phyloP scores from a whole-genome alignment of 2,888 invertebrate genomes.

The Zonitis immaculata region DNA sequence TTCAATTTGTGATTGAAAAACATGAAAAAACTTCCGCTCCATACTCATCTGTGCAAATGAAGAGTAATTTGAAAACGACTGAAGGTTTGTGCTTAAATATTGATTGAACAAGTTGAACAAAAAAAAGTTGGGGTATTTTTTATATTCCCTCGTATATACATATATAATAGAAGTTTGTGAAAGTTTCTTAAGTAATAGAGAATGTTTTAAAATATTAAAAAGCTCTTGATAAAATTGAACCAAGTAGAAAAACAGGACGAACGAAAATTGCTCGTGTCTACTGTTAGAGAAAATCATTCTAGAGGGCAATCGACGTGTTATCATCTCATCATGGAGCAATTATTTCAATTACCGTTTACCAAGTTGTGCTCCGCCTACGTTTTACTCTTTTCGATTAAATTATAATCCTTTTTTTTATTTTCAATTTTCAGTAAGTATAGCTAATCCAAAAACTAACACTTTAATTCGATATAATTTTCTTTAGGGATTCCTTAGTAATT shows the following conservation, averaged over 20 bases:
- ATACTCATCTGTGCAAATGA: too few species aligned
- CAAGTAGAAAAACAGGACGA: slow-evolving; percentile 26
- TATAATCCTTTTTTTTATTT: slow-evolving; percentile 22
- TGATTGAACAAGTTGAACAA: too few species aligned
- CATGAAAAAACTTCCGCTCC: too few species aligned
- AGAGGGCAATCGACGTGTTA: slow-evolving; percentile 28
- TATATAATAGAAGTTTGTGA: slow-evolving; percentile 28
- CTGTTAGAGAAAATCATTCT: slow-evolving; percentile 28
- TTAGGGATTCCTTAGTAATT: too few species aligned
- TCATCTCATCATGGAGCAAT: slow-evolving; percentile 36
- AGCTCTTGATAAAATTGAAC: slow-evolving; percentile 36
- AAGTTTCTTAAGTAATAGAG: slow-evolving; percentile 27
- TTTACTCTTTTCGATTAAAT: slow-evolving; percentile 30
- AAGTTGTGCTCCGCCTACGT: slow-evolving; percentile 28
- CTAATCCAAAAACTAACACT: slow-evolving; percentile 17
- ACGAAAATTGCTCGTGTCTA: slow-evolving; percentile 37
- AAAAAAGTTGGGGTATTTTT: too few species aligned
- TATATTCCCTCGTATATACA: too few species aligned
- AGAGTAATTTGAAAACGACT: too few species aligned
- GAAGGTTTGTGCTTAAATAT: too few species aligned
- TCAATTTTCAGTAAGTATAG: slow-evolving; percentile 11
- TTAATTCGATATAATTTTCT: slow-evolving; percentile 18
- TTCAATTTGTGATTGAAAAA: too few species aligned
- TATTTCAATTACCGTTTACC: slow-evolving; percentile 36
- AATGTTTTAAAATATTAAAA: slow-evolving; percentile 35